These are phyloP conservation scores for Tinea pellionella DNA, from an alignment of 2,888 invertebrate species.

Conservation along the genomic window DNA sequence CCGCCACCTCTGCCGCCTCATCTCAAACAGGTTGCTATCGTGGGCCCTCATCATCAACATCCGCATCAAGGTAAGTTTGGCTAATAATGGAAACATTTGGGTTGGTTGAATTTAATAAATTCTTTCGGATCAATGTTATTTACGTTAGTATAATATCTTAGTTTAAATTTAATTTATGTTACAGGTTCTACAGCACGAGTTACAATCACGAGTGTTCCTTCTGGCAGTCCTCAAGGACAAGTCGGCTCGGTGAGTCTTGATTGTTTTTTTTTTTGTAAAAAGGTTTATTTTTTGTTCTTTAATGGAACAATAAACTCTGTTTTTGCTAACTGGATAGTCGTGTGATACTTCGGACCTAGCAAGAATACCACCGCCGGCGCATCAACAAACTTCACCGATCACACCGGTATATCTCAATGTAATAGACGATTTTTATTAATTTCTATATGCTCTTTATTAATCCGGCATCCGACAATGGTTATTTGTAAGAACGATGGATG, in stretches of 20 bases:
- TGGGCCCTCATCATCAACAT: slow-evolving; percentile 23
- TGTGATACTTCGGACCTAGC: slow-evolving; percentile 71
- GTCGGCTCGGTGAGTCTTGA: slow-evolving; percentile 73
- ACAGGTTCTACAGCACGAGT: slow-evolving; percentile 61
- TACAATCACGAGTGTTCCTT: slow-evolving; percentile 66
- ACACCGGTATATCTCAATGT: slow-evolving; percentile 72
- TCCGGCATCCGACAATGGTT: no score
- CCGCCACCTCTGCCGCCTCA: slow-evolving; percentile 26
- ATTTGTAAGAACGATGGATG: no score
- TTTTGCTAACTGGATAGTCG: slow-evolving; percentile 68
- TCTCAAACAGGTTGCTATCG: background rate
- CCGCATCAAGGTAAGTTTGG: slow-evolving; percentile 19
- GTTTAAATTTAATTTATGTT: no score
- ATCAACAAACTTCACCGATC: slow-evolving; percentile 81
- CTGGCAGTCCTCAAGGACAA: slow-evolving; percentile 72
- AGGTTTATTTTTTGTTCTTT: slow-evolving; percentile 4
- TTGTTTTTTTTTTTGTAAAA: background rate
- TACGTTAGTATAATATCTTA: no score
- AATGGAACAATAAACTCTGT: slow-evolving; percentile 29
- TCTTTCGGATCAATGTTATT: background rate
- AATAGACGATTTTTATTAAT: slow-evolving; percentile 21
- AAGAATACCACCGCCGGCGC: slow-evolving; percentile 87
- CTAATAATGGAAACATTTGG: no score
- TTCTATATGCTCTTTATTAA: slow-evolving; percentile 15
- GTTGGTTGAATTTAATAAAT: no score